Base-by-base conservation (phyloP, 1,140 invertebrate genomes). In the Thalassaphorura encarpata region DNA sequence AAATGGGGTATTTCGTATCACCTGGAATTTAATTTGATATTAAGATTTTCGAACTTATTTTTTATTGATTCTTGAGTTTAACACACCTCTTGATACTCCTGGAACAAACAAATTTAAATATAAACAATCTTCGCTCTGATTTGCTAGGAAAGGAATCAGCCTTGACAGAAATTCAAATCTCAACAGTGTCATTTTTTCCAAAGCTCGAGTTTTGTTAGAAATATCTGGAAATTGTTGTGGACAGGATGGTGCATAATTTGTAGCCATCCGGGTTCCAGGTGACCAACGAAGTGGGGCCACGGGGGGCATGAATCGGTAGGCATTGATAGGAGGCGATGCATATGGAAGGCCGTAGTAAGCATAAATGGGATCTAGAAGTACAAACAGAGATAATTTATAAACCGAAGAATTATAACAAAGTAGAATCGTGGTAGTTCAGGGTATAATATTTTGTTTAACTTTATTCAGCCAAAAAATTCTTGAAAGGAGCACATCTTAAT, bases 51-150 rank as follows among this genome's bases (percentile, higher is more conserved):
- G n/a, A n/a, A n/a, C n/a, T n/a, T n/a, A n/a, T n/a, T n/a, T n/a
- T n/a, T n/a, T n/a, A n/a, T n/a, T n/a, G n/a, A n/a, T n/a, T n/a
- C n/a, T n/a, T n/a, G n/a, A n/a, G n/a, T n/a, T 54, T 54, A 27
- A 52, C 43, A 31, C 39, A 63, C 62, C 62, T 57, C 54, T 19
- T 31, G 54, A 48, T 24, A 50, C 39, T 11, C 43, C 47, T 28
- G 62, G 62, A 19, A 58, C 56, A 41, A 58, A 64, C 36, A 61
- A 29, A 69, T 94, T 94, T 61, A 93, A 77, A 69, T 84, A 85
- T 40, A 94, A 79, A 70, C 90, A 94, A 73, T 94, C 88, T 73
- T 94, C 89, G 71, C 80, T 85, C 71, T 90, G 85, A 67, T 89
- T 85, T 59, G 74, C 74, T 27, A 92, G 72, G 62, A 81, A 73